Evolutionary conservation across 2,888 invertebrate species (phyloP), one percentile per base, ranked within the genome.

Genomic region (Ectropis crepuscularia): DNA sequence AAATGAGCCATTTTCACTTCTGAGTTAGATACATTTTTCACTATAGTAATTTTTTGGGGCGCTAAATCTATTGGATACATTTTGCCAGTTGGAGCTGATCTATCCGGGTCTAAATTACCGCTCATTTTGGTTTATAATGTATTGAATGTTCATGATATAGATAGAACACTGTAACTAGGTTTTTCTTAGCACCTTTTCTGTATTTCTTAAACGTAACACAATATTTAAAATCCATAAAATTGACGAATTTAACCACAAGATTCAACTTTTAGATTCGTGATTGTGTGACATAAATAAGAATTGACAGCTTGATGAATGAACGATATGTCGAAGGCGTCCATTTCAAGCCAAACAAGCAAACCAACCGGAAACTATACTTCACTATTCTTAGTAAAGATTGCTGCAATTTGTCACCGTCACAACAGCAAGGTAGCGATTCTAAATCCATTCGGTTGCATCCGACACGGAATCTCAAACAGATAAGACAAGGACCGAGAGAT

Each of bases 21-120:
- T 36, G 87, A 76, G 78, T 86, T 90, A 1, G 91, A 78, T 65
- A 91, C 88, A 76, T 83, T 89, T 77, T 93, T 93, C 43, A 93
- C 92, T 59, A 93, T 92, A 73, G 92, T 92, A 63, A 93, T 92
- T 81, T 93, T 93, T 81, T 90, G 92, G 71, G 91, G 90, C 63
- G 92, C 92, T 83, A 93, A 90, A 87, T 93, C 92, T 74, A 93
- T 92, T 70, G 93, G 93, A 86, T 93, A 93, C 84, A 93, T 93
- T 87, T 95, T 95, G 72, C 89, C 89, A 75, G 90, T 80, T 72
- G 94, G 90, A 69, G 89, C 80, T 75, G 94, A 93, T 74, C 94
- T 94, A 74, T 94, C 94, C 74, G 93, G 94, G 75, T 93, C 93
- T 76, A 89, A 82, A 85, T 91, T 92, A 74, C 80, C 86, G 76